These are phyloP conservation scores for Thaumetopoea pityocampa DNA, from an alignment of 1,140 invertebrate species.

Conservation along the genomic window DNA sequence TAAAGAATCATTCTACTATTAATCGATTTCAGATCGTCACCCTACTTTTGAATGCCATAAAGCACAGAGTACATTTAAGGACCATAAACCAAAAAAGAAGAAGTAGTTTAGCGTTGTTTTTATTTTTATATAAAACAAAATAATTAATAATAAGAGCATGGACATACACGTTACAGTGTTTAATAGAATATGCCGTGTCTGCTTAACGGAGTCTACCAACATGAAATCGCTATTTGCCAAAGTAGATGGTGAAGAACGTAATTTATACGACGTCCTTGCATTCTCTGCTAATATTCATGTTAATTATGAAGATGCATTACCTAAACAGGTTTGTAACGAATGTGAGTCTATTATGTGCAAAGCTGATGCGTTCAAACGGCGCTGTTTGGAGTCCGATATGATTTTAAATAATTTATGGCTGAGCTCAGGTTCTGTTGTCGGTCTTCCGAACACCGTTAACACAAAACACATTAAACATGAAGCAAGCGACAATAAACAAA, in stretches of 20 bases:
- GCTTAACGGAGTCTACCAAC: slow-evolving; percentile 30
- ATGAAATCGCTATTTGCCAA: slow-evolving; percentile 38
- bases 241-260: slow-evolving; percentile 35
- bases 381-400: slow-evolving; percentile 40
- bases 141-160: slow-evolving; percentile 16
- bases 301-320: slow-evolving; percentile 33
- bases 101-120: no score
- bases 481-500: slow-evolving; percentile 1
- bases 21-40: no score
- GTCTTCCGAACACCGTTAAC: slow-evolving; percentile 14
- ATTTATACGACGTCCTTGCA: slow-evolving; percentile 38
- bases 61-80: no score
- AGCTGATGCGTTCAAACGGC: slow-evolving; percentile 47
- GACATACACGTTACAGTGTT: slow-evolving; percentile 14
- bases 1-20: no score
- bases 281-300: slow-evolving; percentile 41
- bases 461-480: slow-evolving; percentile 10
- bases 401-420: slow-evolving; percentile 31
- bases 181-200: slow-evolving; percentile 43
- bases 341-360: slow-evolving; percentile 39
- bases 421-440: not conserved
- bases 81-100: no score
- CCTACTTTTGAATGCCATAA: no score
- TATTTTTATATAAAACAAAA: no score
- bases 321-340: slow-evolving; percentile 46